Conservation (phyloP, 2,113 vertebrate species). For the Parotia lawesii region DNA sequence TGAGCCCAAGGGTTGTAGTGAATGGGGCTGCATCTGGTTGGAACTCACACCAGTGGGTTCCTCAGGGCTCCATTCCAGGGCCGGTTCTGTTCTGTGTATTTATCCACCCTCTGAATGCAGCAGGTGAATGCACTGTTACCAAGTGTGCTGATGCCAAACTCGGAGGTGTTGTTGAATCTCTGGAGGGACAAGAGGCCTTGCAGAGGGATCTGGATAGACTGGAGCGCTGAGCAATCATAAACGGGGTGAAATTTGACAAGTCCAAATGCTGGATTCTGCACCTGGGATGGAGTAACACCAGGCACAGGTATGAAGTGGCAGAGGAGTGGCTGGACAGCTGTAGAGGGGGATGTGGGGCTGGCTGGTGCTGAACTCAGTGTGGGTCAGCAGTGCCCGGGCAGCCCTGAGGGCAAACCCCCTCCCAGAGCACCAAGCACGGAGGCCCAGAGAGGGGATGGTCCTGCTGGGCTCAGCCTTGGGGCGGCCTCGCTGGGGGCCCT, state of each 20-base stretch:
- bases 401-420: background rate
- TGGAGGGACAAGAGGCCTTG: background rate
- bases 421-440: background rate
- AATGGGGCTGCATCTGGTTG: background rate
- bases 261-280: background rate
- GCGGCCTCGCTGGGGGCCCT: rapidly evolving
- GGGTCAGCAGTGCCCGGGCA: background rate
- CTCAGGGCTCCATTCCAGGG: background rate
- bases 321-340: background rate
- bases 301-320: background rate
- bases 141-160: background rate
- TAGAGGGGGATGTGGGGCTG: background rate
- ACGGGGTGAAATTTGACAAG: background rate
- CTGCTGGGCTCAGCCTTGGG: background rate
- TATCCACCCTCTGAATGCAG: background rate
- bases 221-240: background rate
- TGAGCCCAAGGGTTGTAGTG: background rate
- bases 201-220: background rate
- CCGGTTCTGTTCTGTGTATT: background rate
- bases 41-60: background rate
- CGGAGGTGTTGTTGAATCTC: background rate
- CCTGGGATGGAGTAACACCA: rapidly evolving
- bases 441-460: background rate
- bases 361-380: background rate
- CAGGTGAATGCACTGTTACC: background rate